phyloP scores from a whole-genome alignment of 2,888 invertebrate species.

The Carabus problematicus region DNA sequence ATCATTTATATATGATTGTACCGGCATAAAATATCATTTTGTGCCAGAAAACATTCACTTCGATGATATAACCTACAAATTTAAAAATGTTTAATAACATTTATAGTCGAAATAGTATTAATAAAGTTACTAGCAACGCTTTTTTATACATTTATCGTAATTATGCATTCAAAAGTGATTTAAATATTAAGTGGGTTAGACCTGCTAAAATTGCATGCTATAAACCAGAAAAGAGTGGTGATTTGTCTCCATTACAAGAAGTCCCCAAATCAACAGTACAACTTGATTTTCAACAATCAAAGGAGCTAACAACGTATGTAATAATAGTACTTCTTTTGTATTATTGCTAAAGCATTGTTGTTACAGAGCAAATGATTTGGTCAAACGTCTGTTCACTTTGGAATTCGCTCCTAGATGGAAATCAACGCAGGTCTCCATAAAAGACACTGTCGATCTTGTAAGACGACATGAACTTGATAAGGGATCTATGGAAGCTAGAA shows the following conservation, averaged over 20 bases:
- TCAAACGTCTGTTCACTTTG: slow-evolving; percentile 75
- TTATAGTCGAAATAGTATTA: neutral
- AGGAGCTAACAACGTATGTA: slow-evolving; percentile 74
- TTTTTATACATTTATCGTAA: slow-evolving; percentile 46
- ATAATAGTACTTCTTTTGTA: slow-evolving; percentile 13
- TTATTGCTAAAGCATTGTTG: slow-evolving; percentile 15
- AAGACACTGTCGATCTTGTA: slow-evolving; percentile 68
- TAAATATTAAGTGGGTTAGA: slow-evolving; percentile 80
- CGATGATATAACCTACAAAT: slow-evolving; percentile 1
- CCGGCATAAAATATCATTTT: too few relatives aligned
- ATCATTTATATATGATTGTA: too few relatives aligned
- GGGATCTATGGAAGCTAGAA: slow-evolving; percentile 73
- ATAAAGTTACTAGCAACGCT: neutral
- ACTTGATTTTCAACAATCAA: slow-evolving; percentile 65
- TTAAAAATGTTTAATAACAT: neutral
- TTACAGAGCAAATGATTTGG: slow-evolving; percentile 74
- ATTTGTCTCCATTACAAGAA: slow-evolving; percentile 66
- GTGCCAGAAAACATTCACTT: neutral
- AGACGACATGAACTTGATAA: slow-evolving; percentile 74
- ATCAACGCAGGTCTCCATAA: slow-evolving; percentile 61
- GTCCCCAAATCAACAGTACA: slow-evolving; percentile 64
- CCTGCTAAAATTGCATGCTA: slow-evolving; percentile 73
- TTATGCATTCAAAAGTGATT: slow-evolving; percentile 70
- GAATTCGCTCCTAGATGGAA: slow-evolving; percentile 69
- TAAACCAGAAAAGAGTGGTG: slow-evolving; percentile 75